Evolutionary conservation across 2,888 invertebrate species (phyloP), one percentile per base, ranked within the genome.

Genomic region (Tromatobia lineatoria): DNA sequence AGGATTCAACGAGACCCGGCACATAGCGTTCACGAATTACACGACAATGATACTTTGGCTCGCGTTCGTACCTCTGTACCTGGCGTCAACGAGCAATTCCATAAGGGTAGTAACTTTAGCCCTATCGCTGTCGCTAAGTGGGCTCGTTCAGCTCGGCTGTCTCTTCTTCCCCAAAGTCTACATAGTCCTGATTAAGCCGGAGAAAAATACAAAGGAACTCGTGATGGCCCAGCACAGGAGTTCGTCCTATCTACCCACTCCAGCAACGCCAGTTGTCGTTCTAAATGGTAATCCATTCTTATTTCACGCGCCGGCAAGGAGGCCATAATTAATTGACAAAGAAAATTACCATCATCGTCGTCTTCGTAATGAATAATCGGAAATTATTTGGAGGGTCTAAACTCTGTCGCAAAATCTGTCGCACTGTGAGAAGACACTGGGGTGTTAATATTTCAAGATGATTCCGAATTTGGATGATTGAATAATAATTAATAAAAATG

Each of bases 1-100:
- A 81, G 95, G 95, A 1, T 95, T 95, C 91, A 95, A 95, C 90
- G 95, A 95, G 90, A 94, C 95, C 0, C 93, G 95, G 11, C 94
- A 94, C 89, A 94, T 95, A 78, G 95, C 94, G 7, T 95, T 95
- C 89, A 95, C 95, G 15, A 95, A 94, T 88, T 95, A 95, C 90
- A 95, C 95, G 1, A 95, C 95, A 25, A 94, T 95, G 87, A 93
- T 95, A 45, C 93, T 95, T 23, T 95, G 95, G 95, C 90, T 95
- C 73, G 95, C 95, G 0, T 95, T 95, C 87, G 94, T 95, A 0
- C 95, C 95, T 0, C 92, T 95, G 0, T 95, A 95, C 87, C 91
- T 95, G 57, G 94, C 94, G 2, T 94, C 95, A 18, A 93, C 94
- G 11, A 94, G 93, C 88, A 94, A 94, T 84, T 91, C 93, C n/a